Percentiles rank a stretch among this genome's conserved stretches.
phyloP scores from a whole-genome alignment of 2,797 vertebrate species.

The Eutrigla gurnardus region DNA sequence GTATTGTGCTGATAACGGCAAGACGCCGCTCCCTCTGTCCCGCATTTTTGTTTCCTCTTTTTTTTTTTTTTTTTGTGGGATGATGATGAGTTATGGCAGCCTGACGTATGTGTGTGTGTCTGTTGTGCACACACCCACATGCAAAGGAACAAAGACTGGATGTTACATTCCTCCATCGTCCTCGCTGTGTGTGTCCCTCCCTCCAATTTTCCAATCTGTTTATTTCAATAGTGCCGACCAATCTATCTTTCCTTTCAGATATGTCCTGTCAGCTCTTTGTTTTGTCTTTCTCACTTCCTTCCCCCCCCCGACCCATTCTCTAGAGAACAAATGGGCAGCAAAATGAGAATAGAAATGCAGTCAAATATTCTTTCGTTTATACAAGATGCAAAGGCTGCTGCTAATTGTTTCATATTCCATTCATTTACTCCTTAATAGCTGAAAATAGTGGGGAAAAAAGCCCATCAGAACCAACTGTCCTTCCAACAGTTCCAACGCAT shows the following conservation, averaged over 20 bases:
- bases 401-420: neutral
- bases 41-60: neutral
- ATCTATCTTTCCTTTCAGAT: conserved; percentile 48
- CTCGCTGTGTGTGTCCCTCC: conserved; percentile 46
- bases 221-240: conserved; percentile 52
- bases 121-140: conserved; percentile 54
- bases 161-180: conserved; percentile 39
- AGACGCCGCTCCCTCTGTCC: conserved; percentile 12
- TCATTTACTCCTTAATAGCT: neutral
- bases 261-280: conserved; percentile 46
- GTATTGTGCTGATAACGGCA: conserved; percentile 62
- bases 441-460: conserved; percentile 11
- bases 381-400: neutral
- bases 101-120: conserved; percentile 51
- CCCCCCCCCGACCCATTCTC: conserved; percentile 15
- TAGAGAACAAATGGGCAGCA: conserved; percentile 19
- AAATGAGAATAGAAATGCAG: conserved; percentile 14
- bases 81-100: conserved; percentile 73
- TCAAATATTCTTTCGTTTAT: conserved; percentile 4
- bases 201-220: conserved; percentile 58
- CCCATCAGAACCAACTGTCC: neutral
- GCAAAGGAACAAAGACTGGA: conserved; percentile 65
- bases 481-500: neutral
- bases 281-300: neutral
- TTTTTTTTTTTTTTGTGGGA: conserved; percentile 39